Percentiles rank a stretch among this genome's conserved stretches.
These are phyloP conservation scores for Heteromurus nitidus DNA, from an alignment of 2,888 invertebrate species.

Conservation along the genomic window DNA sequence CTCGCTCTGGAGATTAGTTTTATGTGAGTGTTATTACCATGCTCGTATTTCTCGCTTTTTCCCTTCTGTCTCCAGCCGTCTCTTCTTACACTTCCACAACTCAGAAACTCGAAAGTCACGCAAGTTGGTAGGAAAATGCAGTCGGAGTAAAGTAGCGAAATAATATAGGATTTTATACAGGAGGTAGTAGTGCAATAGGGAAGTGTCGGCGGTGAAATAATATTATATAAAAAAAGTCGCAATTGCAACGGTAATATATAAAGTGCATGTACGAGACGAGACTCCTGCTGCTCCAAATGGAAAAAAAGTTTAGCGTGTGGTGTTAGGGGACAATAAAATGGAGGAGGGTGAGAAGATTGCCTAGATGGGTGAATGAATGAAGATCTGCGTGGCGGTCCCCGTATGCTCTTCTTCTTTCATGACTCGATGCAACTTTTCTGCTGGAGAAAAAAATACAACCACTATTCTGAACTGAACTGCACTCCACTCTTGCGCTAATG, in stretches of 20 bases:
- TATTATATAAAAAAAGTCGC: slow-evolving; percentile 34
- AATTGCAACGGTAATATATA: slow-evolving; percentile 43
- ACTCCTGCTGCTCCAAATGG: not conserved
- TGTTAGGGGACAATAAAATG: slow-evolving; percentile 54
- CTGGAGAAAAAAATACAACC: not conserved
- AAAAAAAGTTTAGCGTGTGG: slow-evolving; percentile 7
- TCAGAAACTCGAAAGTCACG: not conserved
- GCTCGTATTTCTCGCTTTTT: slow-evolving; percentile 58
- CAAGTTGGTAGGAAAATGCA: not conserved
- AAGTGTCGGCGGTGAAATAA: not conserved
- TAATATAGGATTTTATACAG: too few species aligned
- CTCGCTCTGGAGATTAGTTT: slow-evolving; percentile 49
- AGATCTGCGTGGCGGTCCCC: slow-evolving; percentile 59
- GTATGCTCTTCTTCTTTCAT: slow-evolving; percentile 29
- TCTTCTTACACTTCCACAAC: slow-evolving; percentile 4
- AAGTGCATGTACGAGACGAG: slow-evolving; percentile 14
- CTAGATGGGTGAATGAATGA: slow-evolving; percentile 50
- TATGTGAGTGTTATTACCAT: slow-evolving; percentile 62
- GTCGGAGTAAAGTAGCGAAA: too few species aligned
- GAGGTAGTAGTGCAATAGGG: not conserved
- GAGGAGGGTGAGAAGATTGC: slow-evolving; percentile 54
- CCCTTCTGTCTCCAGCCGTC: slow-evolving; percentile 25
- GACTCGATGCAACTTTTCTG: too few species aligned
- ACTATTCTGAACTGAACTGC: not conserved
- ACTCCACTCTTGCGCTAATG: slow-evolving; percentile 37